A percentile compares a stretch with the other conserved stretches of the same genome.
These are phyloP conservation scores for Apostichopus leukothele DNA, from an alignment of 53 echinoderm and acorn worm genomes.

Conservation along the genomic window DNA sequence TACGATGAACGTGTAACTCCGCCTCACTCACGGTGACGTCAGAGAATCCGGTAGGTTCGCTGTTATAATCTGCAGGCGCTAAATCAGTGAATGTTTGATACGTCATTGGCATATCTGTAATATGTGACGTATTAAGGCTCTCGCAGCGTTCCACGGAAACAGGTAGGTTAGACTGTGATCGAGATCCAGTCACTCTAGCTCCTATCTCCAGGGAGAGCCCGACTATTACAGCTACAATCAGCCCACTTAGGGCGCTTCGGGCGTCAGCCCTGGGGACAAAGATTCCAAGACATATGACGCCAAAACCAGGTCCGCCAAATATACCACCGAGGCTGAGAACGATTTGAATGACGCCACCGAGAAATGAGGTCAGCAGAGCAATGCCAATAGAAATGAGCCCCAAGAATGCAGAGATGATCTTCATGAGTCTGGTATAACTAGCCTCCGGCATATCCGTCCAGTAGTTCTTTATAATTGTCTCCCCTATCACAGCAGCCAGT, in stretches of 20 bases:
- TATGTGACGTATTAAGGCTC: not conserved
- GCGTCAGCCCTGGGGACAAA: slow-evolving; percentile 39
- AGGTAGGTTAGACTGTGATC: slow-evolving; percentile 14
- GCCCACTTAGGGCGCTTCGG: slow-evolving; percentile 11
- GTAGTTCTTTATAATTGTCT: slow-evolving; percentile 50
- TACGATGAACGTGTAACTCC: not conserved
- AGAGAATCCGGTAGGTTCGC: not conserved
- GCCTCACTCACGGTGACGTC: not conserved
- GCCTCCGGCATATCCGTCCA: slow-evolving; percentile 28
- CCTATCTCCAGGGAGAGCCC: slow-evolving; percentile 23
- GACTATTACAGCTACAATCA: slow-evolving; percentile 5
- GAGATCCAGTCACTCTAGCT: slow-evolving; percentile 16
- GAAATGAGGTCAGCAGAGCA: slow-evolving; percentile 7
- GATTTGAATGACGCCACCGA: slow-evolving; percentile 36
- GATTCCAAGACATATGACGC: slow-evolving; percentile 32
- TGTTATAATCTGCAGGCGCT: not conserved
- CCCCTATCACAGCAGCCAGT: slow-evolving; percentile 61
- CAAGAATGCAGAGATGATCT: slow-evolving; percentile 18
- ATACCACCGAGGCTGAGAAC: slow-evolving; percentile 31
- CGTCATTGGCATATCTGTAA: not conserved
- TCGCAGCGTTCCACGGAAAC: slow-evolving; percentile 25
- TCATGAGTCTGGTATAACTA: slow-evolving; percentile 9
- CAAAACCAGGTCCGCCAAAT: slow-evolving; percentile 33
- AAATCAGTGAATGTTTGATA: not conserved
- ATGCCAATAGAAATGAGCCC: slow-evolving; percentile 13